A percentile compares a stretch with the other conserved stretches of the same genome.
Evolutionary conservation across 2,888 invertebrate genomes (phyloP).

Genomic region (Agonopterix arenella): DNA sequence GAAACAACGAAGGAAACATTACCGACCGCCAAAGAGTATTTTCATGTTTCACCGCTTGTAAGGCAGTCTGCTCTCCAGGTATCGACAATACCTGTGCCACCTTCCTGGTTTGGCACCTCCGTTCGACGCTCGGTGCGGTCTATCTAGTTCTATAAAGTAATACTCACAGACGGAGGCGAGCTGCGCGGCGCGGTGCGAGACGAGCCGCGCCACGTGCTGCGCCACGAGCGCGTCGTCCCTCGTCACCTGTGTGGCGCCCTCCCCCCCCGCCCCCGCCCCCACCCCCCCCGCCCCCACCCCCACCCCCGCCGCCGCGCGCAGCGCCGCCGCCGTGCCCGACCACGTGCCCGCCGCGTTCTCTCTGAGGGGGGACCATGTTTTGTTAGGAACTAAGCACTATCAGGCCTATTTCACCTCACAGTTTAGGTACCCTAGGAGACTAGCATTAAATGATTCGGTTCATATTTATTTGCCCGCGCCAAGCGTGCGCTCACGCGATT

Average conservation of each 20-base stretch:
- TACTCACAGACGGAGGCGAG: conserved; percentile 83
- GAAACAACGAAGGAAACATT: no score
- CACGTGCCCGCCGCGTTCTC: conserved; percentile 46
- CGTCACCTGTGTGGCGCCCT: conserved; percentile 16
- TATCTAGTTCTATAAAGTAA: neutral
- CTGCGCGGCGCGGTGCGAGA: conserved; percentile 84
- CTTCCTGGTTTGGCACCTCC: no score
- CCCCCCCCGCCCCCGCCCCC: conserved; percentile 34
- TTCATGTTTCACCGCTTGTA: no score
- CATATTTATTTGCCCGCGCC: no score
- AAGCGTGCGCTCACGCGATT: no score
- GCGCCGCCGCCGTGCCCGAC: conserved; percentile 38
- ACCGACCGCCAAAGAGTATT: no score
- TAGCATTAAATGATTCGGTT: neutral
- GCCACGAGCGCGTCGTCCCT: conserved; percentile 77
- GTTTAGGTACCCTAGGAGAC: neutral
- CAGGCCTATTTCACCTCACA: neutral
- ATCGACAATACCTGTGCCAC: no score
- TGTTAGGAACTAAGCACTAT: neutral
- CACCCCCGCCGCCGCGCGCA: conserved; percentile 34
- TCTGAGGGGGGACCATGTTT: conserved; percentile 22
- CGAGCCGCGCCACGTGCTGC: conserved; percentile 80
- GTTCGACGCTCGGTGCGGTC: neutral
- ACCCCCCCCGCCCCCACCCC: conserved; percentile 31
- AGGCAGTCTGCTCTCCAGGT: no score